Evolutionary conservation across 2,113 vertebrate genomes (phyloP), one percentile per base, ranked within the genome.

Genomic region (Zosterops japonicus): DNA sequence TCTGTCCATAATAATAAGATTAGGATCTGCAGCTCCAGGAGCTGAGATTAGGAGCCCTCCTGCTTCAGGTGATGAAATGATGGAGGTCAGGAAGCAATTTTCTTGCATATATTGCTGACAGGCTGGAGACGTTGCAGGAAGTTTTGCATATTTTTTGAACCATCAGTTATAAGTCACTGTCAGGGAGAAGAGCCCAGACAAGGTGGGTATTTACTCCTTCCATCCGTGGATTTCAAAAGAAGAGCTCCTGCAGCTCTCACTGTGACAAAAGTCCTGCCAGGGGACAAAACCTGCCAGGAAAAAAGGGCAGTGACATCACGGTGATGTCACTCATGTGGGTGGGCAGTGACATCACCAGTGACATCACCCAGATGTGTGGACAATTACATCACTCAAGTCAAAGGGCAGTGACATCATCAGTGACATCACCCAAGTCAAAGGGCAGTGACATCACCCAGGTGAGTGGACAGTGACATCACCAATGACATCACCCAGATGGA

Each of bases 11-110:
- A 93, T 81, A 83, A 96, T 67, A 55, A 87, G 87, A 86, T 64
- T 87, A 87, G 79, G 84, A 94, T 91, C 88, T 94, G 90, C 88
- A 96, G 93, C 88, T 90, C 50, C 89, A 92, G 91, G 89, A 91
- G 44, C 71, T 81, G 94, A 85, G 95, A 92, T 91, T 70, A 65
- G 49, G 64, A 95, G 90, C 90, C 96, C 95, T 97, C 65, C 8
- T 74, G 90, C 96, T 95, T 29, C 95, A 69, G 95, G 95, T 94
- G 60, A 81, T 88, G 87, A 94, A 96, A 90, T 69, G 91, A 88
- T 60, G 96, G 91, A 94, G 96, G 96, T 95, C 96, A 96, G 94
- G 96, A 96, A 96, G 94, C 93, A 94, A 96, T 97, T 92, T 94
- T 70, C 93, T 46, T 94, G 93, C 93, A 90, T 79, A 55, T 36